A percentile compares a stretch with the other conserved stretches of the same genome.
phyloP scores from a whole-genome alignment of 1,140 invertebrate genomes.

The Zeugodacus cucurbitae region DNA sequence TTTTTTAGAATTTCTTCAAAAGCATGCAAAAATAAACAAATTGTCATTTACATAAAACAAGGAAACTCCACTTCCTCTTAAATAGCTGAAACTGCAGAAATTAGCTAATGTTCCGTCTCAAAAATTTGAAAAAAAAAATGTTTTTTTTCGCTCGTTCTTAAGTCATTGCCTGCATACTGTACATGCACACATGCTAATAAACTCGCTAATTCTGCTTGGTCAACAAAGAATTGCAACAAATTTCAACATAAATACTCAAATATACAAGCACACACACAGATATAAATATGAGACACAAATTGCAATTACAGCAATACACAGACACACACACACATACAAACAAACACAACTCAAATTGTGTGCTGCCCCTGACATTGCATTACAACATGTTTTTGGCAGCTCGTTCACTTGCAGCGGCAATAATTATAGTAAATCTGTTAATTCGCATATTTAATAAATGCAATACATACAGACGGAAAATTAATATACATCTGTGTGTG shows the following conservation, averaged over 20 bases:
- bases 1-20: not conserved
- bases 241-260: not conserved
- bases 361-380: not conserved
- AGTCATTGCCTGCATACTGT: not conserved
- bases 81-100: no score
- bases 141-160: no score
- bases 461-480: not conserved
- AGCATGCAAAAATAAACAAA: not conserved
- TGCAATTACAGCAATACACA: not conserved
- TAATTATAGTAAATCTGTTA: not conserved
- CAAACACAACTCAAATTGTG: not conserved
- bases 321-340: not conserved
- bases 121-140: no score
- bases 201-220: not conserved
- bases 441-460: not conserved
- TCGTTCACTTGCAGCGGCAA: not conserved
- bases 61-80: no score
- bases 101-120: no score
- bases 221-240: not conserved
- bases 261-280: not conserved
- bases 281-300: not conserved
- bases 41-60: no score
- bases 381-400: slow-evolving; percentile 8
- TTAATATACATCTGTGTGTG: not conserved
- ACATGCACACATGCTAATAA: not conserved